phyloP scores from a whole-genome alignment of 2,113 vertebrate genomes.

The Chiloscyllium plagiosum region DNA sequence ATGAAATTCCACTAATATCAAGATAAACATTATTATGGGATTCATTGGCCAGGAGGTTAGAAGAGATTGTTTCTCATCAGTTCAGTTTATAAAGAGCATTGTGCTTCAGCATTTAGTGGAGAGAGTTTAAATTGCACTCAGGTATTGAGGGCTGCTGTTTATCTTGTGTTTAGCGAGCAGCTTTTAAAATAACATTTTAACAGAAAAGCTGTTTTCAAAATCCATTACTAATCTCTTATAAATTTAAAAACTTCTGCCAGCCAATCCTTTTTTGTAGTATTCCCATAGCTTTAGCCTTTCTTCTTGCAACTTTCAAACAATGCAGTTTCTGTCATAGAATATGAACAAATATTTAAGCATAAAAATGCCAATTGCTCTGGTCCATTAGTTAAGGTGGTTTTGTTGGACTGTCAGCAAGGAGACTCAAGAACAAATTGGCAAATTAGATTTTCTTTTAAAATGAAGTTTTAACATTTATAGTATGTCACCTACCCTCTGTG shows the following conservation, averaged over 20 bases:
- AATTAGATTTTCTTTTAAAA: not conserved
- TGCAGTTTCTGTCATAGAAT: not conserved
- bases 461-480: not conserved
- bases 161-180: constrained; percentile 17
- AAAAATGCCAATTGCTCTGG: not conserved
- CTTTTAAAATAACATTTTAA: constrained; percentile 38
- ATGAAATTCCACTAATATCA: constrained; percentile 12
- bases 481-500: not conserved
- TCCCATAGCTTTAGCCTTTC: not conserved
- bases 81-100: constrained; percentile 26
- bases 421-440: not conserved
- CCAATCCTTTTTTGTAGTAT: constrained; percentile 18
- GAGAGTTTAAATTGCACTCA: constrained; percentile 32
- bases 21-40: constrained; percentile 35
- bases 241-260: not conserved
- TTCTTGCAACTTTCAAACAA: not conserved
- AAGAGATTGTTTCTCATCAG: constrained; percentile 32
- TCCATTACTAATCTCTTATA: constrained; percentile 33
- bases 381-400: not conserved
- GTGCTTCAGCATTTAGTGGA: constrained; percentile 27
- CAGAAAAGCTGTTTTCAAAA: constrained; percentile 32
- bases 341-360: not conserved
- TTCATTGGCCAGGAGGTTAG: constrained; percentile 19
- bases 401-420: not conserved
- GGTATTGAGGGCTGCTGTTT: constrained; percentile 11